Conservation (phyloP, 2,888 invertebrate genomes). For the Metacarcinus magister region DNA sequence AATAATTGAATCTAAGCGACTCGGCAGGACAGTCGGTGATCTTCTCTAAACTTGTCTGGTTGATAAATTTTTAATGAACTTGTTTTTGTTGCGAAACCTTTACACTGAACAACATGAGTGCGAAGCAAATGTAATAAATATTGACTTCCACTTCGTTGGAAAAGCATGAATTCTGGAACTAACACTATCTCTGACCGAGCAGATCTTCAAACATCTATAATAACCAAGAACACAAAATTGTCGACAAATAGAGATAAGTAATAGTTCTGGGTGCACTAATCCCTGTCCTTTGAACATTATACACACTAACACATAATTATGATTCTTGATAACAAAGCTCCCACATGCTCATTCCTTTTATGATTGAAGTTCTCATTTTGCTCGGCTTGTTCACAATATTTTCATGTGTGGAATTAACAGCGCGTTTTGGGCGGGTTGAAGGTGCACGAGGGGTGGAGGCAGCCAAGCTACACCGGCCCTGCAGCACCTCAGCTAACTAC, state of each 20-base stretch:
- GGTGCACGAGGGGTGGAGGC: not conserved
- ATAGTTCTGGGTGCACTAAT: not conserved
- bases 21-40: not conserved
- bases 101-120: not conserved
- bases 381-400: not conserved
- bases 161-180: not conserved
- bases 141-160: not conserved
- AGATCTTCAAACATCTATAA: not conserved
- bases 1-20: not conserved
- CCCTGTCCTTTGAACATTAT: not conserved
- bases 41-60: not conserved
- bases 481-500: not conserved
- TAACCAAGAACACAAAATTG: not conserved
- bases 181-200: not conserved
- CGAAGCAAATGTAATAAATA: not conserved
- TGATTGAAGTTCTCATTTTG: not conserved
- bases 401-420: not conserved
- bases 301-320: not conserved
- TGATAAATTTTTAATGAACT: not conserved
- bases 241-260: not conserved
- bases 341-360: not conserved
- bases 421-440: not conserved
- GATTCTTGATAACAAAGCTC: not conserved
- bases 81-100: not conserved
- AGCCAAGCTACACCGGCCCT: not conserved